Conservation (phyloP, 2,797 vertebrate genomes). For the Delichon dasypus region DNA sequence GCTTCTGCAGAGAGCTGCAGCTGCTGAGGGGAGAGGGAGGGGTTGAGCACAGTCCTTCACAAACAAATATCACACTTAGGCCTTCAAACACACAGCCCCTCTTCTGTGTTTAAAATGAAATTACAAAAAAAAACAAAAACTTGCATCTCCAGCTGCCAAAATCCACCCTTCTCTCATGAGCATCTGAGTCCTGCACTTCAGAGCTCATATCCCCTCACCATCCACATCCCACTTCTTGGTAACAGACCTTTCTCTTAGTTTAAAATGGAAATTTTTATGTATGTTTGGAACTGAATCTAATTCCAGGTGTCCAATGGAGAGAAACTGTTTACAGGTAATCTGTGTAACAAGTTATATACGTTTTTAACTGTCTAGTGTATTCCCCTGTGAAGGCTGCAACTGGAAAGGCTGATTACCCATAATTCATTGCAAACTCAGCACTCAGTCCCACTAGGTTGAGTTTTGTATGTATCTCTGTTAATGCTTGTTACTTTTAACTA, state of each 20-base stretch:
- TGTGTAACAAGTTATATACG: constrained; percentile 77
- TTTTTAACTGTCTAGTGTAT: constrained; percentile 77
- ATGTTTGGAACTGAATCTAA: constrained; percentile 71
- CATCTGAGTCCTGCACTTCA: constrained; percentile 53
- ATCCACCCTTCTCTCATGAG: constrained; percentile 58
- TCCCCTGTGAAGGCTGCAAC: constrained; percentile 76
- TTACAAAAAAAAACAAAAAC: constrained; percentile 17
- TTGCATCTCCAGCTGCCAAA: constrained; percentile 78
- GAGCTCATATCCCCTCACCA: constrained; percentile 48
- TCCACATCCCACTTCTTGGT: constrained; percentile 57
- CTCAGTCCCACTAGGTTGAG: constrained; percentile 77
- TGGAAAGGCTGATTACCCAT: constrained; percentile 79
- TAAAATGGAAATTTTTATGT: constrained; percentile 60
- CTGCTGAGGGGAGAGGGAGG: constrained; percentile 87
- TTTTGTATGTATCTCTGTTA: constrained; percentile 85
- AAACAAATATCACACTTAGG: constrained; percentile 79
- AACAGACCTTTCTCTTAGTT: constrained; percentile 66
- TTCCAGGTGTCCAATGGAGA: constrained; percentile 73
- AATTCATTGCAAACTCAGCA: constrained; percentile 77
- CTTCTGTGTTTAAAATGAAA: constrained; percentile 71
- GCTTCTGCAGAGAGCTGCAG: constrained; percentile 91
- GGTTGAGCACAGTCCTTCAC: constrained; percentile 79
- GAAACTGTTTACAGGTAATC: constrained; percentile 80
- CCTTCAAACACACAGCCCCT: constrained; percentile 80
- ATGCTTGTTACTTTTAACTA: constrained; percentile 90